These are phyloP conservation scores for Leuciscus waleckii DNA, from an alignment of 2,797 vertebrate species.

Conservation along the genomic window DNA sequence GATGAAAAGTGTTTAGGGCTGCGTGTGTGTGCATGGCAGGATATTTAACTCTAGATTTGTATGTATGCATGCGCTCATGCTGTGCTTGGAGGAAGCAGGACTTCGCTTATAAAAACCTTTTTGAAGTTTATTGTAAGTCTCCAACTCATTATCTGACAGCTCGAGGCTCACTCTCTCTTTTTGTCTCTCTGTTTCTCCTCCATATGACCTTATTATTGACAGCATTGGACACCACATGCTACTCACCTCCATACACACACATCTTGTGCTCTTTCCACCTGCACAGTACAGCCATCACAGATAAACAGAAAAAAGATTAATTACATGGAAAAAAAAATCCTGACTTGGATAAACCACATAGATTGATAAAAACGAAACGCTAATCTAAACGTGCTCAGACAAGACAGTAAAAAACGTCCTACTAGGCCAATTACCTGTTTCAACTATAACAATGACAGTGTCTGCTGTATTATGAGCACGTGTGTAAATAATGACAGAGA, in stretches of 20 bases:
- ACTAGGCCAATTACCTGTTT: background rate
- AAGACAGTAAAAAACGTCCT: background rate
- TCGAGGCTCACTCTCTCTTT: constrained; percentile 15
- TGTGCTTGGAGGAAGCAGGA: constrained; percentile 29
- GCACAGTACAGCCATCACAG: constrained; percentile 6
- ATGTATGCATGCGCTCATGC: constrained; percentile 23
- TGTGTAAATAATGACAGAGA: background rate
- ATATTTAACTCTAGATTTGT: constrained; percentile 17
- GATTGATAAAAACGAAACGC: background rate
- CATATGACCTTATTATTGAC: constrained; percentile 64
- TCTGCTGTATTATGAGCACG: background rate
- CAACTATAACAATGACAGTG: background rate
- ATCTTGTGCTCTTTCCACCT: constrained; percentile 30
- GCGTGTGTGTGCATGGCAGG: constrained; percentile 3
- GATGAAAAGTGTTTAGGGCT: background rate
- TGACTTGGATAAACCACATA: background rate
- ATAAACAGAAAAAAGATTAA: background rate
- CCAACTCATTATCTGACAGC: constrained; percentile 33
- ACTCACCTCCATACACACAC: constrained; percentile 62
- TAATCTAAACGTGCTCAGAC: background rate
- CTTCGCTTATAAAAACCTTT: constrained; percentile 40
- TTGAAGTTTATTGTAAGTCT: constrained; percentile 29
- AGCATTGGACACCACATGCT: constrained; percentile 80
- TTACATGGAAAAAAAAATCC: background rate
- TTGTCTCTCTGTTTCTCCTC: constrained; percentile 27